Evolutionary conservation across 2,113 vertebrate genomes (phyloP), one percentile per base, ranked within the genome.

Genomic region (Zapus hudsonius): DNA sequence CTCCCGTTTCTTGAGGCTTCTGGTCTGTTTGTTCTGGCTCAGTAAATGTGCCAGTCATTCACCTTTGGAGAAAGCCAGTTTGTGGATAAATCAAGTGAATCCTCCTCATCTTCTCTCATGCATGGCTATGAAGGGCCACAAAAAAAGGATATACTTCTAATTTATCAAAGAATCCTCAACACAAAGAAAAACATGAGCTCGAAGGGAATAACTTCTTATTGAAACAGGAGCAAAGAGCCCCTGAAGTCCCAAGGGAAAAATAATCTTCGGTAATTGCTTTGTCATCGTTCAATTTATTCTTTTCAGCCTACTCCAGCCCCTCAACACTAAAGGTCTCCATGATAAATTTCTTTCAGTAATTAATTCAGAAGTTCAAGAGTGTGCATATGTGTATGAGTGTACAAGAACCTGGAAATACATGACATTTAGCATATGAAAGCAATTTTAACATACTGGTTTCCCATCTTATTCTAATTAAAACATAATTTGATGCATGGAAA

Each of bases 151-250:
- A n/a, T 8, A 80, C 67, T 84, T 83, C 47, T 94, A 11, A 9
- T 6, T 61, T 90, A 83, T 88, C 85, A 96, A 94, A 95, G 75
- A 57, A 90, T 75, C n/a, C n/a, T 31, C n/a, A 84, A n/a, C 36
- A 66, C 66, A 95, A 96, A 92, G 83, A 52, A 97, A 78, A 95
- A 92, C 85, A 59, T 69, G 85, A 86, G 27, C 86, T 92, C 42
- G 86, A 33, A 95, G 78, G 72, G 64, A 89, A 94, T 86, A 88
- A 47, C 16, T 82, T 83, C 55, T 74, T 82, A 84, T 11, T 79
- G 29, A 57, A 82, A 87, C 40, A 44, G 19, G 19, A 66, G 36
- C 1, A 89, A 90, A 75, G 76, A 15, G 5, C 29, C 4, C 1
- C 55, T 67, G 10, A 94, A 94, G 10, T 87, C 67, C 73, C 91